Base-by-base conservation (phyloP, 2,113 vertebrate genomes). In the Charadrius vociferus region DNA sequence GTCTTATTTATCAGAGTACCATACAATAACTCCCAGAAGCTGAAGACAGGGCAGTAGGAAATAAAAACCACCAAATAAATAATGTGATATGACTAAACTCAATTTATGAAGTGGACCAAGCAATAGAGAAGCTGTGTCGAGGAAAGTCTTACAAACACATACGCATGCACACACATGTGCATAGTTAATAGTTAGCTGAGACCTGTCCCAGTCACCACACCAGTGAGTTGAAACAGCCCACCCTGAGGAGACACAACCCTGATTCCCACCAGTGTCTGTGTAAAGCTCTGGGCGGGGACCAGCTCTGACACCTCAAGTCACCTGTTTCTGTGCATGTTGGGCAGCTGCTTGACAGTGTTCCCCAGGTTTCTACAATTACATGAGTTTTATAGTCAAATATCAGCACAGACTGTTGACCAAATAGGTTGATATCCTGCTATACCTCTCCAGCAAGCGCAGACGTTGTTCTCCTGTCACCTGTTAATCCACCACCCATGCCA, bases 241-340 rank as follows among this genome's bases (percentile, higher is more conserved):
- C 16, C 4, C n/a, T 72, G 37, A 71, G 32, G 11, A 36, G 17
- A 32, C 24, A 45, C 7, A 41, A n/a, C 2, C 2, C 26, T 53
- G 13, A 21, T n/a, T 68, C 12, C 11, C 7, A 4, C n/a, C 15
- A 50, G 7, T 10, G 27, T 62, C 22, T 2, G 0, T 37, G 9
- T 22, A 29, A 52, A 49, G 16, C 37, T 84, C 58, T 19, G 27
- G 12, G 23, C 7, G 32, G 22, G 12, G 6, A 11, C 55, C 41
- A 58, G 24, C 29, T n/a, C 49, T 50, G 43, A 50, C 8, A 17
- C 2, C 24, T 68, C 3, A 2, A 53, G 27, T 39, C 11, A 6
- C 14, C 12, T 73, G 29, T 1, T 45, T 52, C 23, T 43, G 2
- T 10, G 0, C 3, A 29, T 22, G 8, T 9, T 49, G 10, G 15